These are phyloP conservation scores for Ladona fulva DNA, from an alignment of 1,140 invertebrate species.

Conservation along the genomic window DNA sequence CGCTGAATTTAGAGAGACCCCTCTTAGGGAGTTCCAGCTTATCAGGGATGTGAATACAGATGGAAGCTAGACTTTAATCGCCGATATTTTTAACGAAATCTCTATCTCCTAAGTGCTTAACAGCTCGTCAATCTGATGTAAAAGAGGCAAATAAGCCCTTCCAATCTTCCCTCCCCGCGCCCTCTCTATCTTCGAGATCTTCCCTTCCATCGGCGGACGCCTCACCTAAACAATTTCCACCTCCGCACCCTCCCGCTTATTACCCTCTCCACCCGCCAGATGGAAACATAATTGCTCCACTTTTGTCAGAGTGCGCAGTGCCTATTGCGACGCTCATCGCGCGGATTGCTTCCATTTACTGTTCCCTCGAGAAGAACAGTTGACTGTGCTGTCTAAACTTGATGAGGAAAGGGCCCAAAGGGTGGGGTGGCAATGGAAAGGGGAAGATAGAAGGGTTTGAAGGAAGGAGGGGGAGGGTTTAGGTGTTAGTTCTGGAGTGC, in stretches of 20 bases:
- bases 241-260: not conserved
- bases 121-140: too few relatives aligned
- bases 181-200: not conserved
- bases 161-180: not conserved
- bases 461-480: not conserved
- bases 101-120: too few relatives aligned
- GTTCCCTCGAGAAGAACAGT: not conserved
- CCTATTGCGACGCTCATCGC: not conserved
- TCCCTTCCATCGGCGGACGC: not conserved
- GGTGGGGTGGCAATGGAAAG: not conserved
- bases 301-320: not conserved
- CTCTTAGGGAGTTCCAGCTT: too few relatives aligned
- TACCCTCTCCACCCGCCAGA: not conserved
- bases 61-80: too few relatives aligned
- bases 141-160: not conserved
- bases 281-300: not conserved
- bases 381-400: not conserved
- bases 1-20: too few relatives aligned
- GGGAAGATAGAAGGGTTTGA: not conserved
- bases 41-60: too few relatives aligned
- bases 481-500: too few relatives aligned
- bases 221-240: not conserved
- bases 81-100: too few relatives aligned
- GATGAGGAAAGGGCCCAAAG: not conserved
- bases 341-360: slow-evolving; percentile 9